Evolutionary conservation across 2,113 vertebrate species (phyloP), one percentile per base, ranked within the genome.

Genomic region (Sinocyclocheilus grahami): DNA sequence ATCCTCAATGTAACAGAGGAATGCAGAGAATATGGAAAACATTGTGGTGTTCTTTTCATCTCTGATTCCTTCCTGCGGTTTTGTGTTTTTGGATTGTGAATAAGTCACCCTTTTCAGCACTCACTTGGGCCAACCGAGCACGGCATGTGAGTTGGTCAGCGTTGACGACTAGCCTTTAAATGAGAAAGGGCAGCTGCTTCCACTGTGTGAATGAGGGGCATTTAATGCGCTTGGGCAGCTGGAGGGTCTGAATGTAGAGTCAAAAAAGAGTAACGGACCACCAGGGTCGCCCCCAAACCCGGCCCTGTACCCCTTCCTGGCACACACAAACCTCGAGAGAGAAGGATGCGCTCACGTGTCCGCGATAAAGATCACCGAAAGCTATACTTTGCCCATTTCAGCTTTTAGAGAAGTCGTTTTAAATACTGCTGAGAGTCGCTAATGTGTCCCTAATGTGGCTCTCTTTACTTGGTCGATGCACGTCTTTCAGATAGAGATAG

Each of bases 151-250:
- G 86, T 76, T 27, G 85, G 78, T 75, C 75, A 8, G 51, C 42
- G n/a, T 62, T 67, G 69, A 85, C 53, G 77, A 78, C 55, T 2
- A 46, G 86, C 82, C 71, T 87, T 79, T 67, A 82, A 85, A 82
- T 78, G 85, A 62, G 78, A 88, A 69, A 83, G 88, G 86, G 86
- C 86, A 83, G 86, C 78, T 78, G 78, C 75, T 75, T 85, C 37
- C 13, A 33, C 81, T 24, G 22, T 48, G 71, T 85, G 78, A 89
- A 85, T 89, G 72, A 78, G 67, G 46, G 37, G 33, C 80, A 90
- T 90, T 92, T 92, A 90, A 90, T 88, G 84, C 91, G 92, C 92
- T 92, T 90, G 89, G 78, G 88, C 91, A 93, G 93, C 91, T 93
- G 92, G 88, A 89, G 65, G 24, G 65, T 90, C 87, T 94, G 89